Base-by-base conservation (phyloP, 2,113 vertebrate genomes). In the Anguilla rostrata region DNA sequence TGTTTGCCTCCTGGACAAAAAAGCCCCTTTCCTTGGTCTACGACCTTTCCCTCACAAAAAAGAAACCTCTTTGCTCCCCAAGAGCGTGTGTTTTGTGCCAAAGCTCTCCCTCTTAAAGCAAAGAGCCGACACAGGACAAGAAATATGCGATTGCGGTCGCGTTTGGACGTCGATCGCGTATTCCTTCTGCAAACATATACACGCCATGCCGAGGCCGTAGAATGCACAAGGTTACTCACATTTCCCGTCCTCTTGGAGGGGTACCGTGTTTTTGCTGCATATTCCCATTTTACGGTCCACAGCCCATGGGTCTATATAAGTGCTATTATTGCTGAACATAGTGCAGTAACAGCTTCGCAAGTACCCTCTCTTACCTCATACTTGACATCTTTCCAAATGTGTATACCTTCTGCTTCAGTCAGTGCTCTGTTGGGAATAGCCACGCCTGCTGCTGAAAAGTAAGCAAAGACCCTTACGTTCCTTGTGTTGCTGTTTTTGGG, bases 201-300 rank as follows among this genome's bases (percentile, higher is more conserved):
- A 88, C 94, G 96, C 94, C 94, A 91, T 94, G 92, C 81, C 90
- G 93, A 95, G 95, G 94, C 96, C 93, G 83, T 90, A 95, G 95
- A 96, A 95, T 95, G 95, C 96, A 96, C 93, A 94, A 97, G 95
- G 96, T 96, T 94, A 85, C 90, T 91, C 83, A 92, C 91, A 94
- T 96, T 96, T 89, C 90, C 94, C 94, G 93, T 95, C 96, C 95
- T 97, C 96, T 97, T 97, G 97, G 97, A 97, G 96, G 96, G 96
- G 95, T 97, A 97, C 96, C 96, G 96, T 98, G 97, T 97, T 97
- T 98, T 97, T 96, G 96, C 96, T 97, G 96, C 96, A 97, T 97
- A 96, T 97, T 97, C 96, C 96, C 96, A 96, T 95, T 84, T 93
- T 94, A 94, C 95, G 95, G 95, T 92, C 91, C 90, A 92, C 87